A percentile compares a stretch with the other conserved stretches of the same genome.
phyloP scores from a whole-genome alignment of 2,113 vertebrate genomes.

The Chaetodon auriga region DNA sequence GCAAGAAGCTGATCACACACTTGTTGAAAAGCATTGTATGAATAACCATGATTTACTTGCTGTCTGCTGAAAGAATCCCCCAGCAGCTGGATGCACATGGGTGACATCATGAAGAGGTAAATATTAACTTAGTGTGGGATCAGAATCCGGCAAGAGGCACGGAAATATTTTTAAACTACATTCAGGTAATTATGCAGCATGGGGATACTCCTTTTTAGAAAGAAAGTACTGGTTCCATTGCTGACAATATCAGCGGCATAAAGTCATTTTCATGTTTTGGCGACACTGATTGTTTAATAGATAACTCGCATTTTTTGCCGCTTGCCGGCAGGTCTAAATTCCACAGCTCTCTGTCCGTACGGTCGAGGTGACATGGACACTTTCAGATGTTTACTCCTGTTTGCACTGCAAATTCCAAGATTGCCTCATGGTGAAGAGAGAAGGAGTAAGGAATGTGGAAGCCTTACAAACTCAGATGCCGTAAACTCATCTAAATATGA shows the following conservation, averaged over 20 bases:
- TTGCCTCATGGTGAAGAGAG: constrained; percentile 71
- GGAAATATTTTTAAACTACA: constrained; percentile 31
- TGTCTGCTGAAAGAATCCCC: constrained; percentile 36
- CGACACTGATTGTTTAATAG: neutral
- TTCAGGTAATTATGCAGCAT: neutral
- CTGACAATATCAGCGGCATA: neutral
- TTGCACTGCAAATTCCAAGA: constrained; percentile 77
- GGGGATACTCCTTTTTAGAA: neutral
- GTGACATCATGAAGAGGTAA: constrained; percentile 59
- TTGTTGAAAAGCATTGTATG: constrained; percentile 57
- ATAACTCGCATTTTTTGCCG: constrained; percentile 14
- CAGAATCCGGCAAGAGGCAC: constrained; percentile 25
- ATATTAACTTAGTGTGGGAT: constrained; percentile 59
- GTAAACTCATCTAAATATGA: constrained; percentile 73
- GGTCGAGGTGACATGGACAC: constrained; percentile 65
- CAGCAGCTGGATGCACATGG: constrained; percentile 1
- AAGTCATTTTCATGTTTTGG: neutral
- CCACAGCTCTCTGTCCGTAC: constrained; percentile 60
- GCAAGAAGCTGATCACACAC: constrained; percentile 54
- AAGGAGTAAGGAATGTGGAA: constrained; percentile 64
- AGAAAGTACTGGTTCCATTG: neutral
- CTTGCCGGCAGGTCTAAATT: constrained; percentile 57
- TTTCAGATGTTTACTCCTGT: constrained; percentile 72
- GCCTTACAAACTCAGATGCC: constrained; percentile 62
- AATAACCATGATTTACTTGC: constrained; percentile 46